These are phyloP conservation scores for Campylomormyrus tamandua DNA, from an alignment of 2,113 vertebrate species.

Conservation along the genomic window DNA sequence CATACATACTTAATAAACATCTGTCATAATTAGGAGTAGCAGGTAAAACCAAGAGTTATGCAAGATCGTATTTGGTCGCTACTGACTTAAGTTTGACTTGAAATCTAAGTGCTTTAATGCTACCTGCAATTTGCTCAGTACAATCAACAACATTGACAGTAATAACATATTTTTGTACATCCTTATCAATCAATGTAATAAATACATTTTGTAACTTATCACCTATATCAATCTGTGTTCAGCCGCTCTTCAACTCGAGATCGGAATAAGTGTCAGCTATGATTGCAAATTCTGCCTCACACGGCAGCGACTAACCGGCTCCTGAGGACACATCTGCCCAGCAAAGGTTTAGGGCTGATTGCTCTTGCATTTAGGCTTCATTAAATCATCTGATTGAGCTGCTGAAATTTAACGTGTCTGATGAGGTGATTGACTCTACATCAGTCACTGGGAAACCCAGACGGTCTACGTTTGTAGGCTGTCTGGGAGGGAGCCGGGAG, in stretches of 20 bases:
- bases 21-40: background rate
- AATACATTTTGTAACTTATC: background rate
- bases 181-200: background rate
- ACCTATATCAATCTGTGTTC: background rate
- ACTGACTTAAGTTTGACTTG: background rate
- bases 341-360: background rate
- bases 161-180: background rate
- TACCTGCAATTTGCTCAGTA: background rate
- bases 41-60: background rate
- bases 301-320: background rate
- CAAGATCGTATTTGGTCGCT: background rate
- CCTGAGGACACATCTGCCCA: background rate
- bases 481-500: background rate
- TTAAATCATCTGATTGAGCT: background rate
- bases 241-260: background rate
- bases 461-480: background rate
- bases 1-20: background rate
- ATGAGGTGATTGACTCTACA: background rate
- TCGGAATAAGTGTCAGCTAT: background rate
- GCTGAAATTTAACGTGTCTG: background rate
- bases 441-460: background rate
- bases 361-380: background rate
- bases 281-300: background rate
- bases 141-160: background rate
- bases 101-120: background rate